These are phyloP conservation scores for Ceratoteleas bidentatus DNA, from an alignment of 1,140 invertebrate species.

Conservation along the genomic window DNA sequence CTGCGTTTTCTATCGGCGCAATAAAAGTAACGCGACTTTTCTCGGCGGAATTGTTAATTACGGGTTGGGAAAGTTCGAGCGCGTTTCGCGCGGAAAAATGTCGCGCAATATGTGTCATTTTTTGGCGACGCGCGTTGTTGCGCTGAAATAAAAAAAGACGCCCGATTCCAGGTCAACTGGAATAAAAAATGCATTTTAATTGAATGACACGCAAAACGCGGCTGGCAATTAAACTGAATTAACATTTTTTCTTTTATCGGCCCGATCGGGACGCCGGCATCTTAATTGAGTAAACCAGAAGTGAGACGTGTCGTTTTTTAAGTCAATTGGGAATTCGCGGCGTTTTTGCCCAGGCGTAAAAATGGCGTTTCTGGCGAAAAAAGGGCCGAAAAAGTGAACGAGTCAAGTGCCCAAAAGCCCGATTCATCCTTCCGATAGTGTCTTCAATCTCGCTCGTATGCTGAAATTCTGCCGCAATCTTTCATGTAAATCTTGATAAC, in stretches of 20 bases:
- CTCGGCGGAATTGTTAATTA: constrained; percentile 34
- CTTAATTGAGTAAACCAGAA: no score
- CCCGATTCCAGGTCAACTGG: no score
- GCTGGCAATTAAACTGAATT: no score
- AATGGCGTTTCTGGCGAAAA: neutral
- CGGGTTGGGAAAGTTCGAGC: constrained; percentile 27
- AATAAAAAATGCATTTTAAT: neutral
- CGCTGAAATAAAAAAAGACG: no score
- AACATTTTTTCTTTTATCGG: no score
- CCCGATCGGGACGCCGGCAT: no score
- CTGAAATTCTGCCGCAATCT: constrained; percentile 42
- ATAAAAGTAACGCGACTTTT: constrained; percentile 42
- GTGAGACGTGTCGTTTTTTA: no score
- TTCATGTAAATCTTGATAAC: constrained; percentile 57
- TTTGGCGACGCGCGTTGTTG: neutral
- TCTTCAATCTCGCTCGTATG: constrained; percentile 37
- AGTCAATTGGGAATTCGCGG: no score
- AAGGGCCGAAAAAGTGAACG: neutral
- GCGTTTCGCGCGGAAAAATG: neutral
- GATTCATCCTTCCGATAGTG: constrained; percentile 45
- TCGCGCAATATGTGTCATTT: neutral
- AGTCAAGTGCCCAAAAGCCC: constrained; percentile 3
- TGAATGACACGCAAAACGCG: neutral
- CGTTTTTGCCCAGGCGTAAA: no score
- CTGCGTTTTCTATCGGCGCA: constrained; percentile 35